Conservation (phyloP, 2,888 invertebrate genomes). For the Eupithecia insigniata region DNA sequence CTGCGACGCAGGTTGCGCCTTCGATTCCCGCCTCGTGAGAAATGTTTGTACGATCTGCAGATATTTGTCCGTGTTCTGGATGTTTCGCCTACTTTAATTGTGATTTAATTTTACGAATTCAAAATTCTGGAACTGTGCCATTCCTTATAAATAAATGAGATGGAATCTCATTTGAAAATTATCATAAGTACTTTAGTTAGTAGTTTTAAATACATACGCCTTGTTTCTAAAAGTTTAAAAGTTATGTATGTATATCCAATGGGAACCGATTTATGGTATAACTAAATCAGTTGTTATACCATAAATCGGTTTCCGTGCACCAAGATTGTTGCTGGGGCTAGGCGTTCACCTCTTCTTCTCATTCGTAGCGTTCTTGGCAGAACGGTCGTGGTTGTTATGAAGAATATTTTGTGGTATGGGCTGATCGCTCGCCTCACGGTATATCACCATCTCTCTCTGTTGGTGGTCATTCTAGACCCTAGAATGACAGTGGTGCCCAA, state of each 20-base stretch:
- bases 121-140: neutral
- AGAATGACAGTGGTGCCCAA: conserved; percentile 12
- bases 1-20: neutral
- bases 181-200: neutral
- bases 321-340: too few species aligned
- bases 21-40: neutral
- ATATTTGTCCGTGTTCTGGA: neutral
- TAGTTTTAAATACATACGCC: neutral
- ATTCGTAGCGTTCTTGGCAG: too few species aligned
- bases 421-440: too few species aligned
- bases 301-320: too few species aligned
- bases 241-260: neutral
- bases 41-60: neutral
- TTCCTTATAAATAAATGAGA: neutral
- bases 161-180: neutral
- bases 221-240: too few species aligned
- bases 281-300: too few species aligned
- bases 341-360: too few species aligned
- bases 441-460: too few species aligned
- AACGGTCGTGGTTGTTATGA: too few species aligned
- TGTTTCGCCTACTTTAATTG: neutral
- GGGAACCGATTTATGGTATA: too few species aligned
- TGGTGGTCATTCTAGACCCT: too few species aligned
- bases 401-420: too few species aligned
- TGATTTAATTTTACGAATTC: conserved; percentile 3